Conservation (phyloP, 2,797 vertebrate genomes). For the Microchirus variegatus region DNA sequence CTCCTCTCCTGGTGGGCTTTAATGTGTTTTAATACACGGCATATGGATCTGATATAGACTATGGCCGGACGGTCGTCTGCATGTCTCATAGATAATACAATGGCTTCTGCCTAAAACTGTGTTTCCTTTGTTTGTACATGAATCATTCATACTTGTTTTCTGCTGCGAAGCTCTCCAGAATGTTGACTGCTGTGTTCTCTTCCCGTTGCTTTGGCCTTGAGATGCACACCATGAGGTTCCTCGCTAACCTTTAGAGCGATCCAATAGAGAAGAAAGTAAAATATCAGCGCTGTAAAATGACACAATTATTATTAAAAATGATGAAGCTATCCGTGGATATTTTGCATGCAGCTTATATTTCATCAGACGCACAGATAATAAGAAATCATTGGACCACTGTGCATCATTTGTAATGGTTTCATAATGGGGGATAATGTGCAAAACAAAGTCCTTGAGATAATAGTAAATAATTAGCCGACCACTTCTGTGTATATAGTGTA, state of each 20-base stretch:
- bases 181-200: conserved; percentile 68
- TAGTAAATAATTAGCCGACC: too few relatives aligned
- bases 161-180: conserved; percentile 79
- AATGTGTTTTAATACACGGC: conserved; percentile 17
- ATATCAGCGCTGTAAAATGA: neutral
- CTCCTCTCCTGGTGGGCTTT: conserved; percentile 25
- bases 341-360: conserved; percentile 8
- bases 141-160: conserved; percentile 83
- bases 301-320: conserved; percentile 4
- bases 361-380: conserved; percentile 22
- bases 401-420: conserved; percentile 10
- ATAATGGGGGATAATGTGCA: neutral
- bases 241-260: conserved; percentile 81
- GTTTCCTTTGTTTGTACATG: conserved; percentile 8
- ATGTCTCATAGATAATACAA: conserved; percentile 22
- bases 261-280: neutral
- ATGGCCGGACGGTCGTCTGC: conserved; percentile 17
- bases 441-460: too few relatives aligned
- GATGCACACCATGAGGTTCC: conserved; percentile 80
- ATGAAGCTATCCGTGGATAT: too few relatives aligned
- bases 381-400: conserved; percentile 6
- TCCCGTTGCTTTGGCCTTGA: conserved; percentile 64
- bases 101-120: conserved; percentile 7
- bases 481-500: neutral
- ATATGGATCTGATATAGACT: conserved; percentile 37